A percentile compares a stretch with the other conserved stretches of the same genome.
Conservation (phyloP, 1,140 invertebrate species). For the Plodia interpunctella region DNA sequence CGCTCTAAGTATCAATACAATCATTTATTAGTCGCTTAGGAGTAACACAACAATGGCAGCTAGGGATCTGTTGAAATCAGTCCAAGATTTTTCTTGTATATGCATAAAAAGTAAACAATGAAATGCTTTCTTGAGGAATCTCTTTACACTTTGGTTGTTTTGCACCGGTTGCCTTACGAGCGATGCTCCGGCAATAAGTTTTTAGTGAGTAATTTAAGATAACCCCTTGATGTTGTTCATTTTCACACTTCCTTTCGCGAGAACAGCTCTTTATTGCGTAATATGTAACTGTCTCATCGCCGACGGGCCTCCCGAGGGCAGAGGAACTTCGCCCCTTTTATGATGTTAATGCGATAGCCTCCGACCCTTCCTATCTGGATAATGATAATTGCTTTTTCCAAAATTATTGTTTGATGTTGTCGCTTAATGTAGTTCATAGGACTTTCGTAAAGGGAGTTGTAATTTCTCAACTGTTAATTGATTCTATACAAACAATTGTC, state of each 20-base stretch:
- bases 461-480: slow-evolving; percentile 37
- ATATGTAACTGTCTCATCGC: slow-evolving; percentile 73
- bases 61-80: too few relatives aligned
- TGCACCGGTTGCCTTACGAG: slow-evolving; percentile 2
- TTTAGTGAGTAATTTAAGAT: slow-evolving; percentile 77
- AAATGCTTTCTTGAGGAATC: not conserved
- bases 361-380: slow-evolving; percentile 64
- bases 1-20: not conserved
- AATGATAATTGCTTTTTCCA: slow-evolving; percentile 75
- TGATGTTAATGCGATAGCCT: slow-evolving; percentile 72
- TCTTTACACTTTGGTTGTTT: not conserved
- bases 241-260: slow-evolving; percentile 77
- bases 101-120: too few relatives aligned
- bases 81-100: too few relatives aligned
- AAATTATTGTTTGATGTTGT: slow-evolving; percentile 77
- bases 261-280: slow-evolving; percentile 76
- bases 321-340: slow-evolving; percentile 69
- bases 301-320: slow-evolving; percentile 67
- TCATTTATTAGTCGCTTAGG: too few relatives aligned
- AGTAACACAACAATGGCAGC: too few relatives aligned
- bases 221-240: slow-evolving; percentile 76
- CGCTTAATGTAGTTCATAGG: slow-evolving; percentile 51
- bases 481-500: slow-evolving; percentile 11
- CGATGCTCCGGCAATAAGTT: slow-evolving; percentile 65
- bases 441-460: slow-evolving; percentile 47